Base-by-base conservation (phyloP, 2,113 vertebrate species). In the Phyllostomus discolor region DNA sequence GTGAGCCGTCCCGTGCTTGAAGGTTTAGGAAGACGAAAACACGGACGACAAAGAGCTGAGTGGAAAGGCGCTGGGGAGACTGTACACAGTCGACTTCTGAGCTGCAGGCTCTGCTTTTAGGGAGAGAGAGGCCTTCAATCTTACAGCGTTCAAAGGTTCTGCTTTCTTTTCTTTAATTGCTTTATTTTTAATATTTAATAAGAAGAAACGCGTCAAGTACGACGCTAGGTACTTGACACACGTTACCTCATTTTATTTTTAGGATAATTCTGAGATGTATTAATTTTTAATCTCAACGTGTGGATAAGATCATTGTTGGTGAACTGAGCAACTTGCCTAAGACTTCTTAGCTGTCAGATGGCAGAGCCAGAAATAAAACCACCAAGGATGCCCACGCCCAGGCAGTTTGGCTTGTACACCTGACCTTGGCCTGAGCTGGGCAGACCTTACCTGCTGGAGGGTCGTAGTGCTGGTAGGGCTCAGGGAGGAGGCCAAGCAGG, bases 151-250 rank as follows among this genome's bases (percentile, higher is more conserved):
- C 8, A 6, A 70, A 41, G n/a, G 52, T 41, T 50, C 38, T 80
- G 24, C 31, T 33, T 67, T 38, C 31, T 88, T 80, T 72, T 10
- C 48, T 88, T 50, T 69, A 59, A 84, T 93, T 87, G 83, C 64
- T 93, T 62, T 88, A 80, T 72, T 81, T 64, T 88, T 70, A 72
- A 72, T 88, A 72, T 88, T 88, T 81, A 50, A 62, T 88, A 38
- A 72, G 57, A 86, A 92, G 62, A 72, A 70, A 48, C 72, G 54
- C 26, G 52, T 81, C 75, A 72, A 64, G 22, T 9, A 41, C 20
- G 38, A 41, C 41, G 35, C 66, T 50, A 62, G 52, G 66, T 57
- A 62, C 50, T 33, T 41, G 52, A 81, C 75, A 62, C 26, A 33
- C 5, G 22, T 17, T 59, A 50, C 33, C 64, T 70, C 50, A 7